phyloP scores from a whole-genome alignment of 2,113 vertebrate species.

The Polypterus bichir region DNA sequence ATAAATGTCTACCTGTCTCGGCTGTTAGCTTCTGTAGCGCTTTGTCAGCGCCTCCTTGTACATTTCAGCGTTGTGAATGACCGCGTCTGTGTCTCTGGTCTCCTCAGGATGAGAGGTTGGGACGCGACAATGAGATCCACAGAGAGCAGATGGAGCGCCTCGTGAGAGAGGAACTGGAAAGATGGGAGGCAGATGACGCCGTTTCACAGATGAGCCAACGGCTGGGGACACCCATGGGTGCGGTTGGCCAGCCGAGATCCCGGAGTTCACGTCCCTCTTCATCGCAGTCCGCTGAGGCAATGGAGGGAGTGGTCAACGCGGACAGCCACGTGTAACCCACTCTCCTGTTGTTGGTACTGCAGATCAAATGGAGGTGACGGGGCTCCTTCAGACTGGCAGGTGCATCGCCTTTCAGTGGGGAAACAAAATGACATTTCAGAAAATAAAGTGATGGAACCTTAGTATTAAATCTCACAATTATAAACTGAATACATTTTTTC shows the following conservation, averaged over 20 bases:
- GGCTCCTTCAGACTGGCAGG: too few species aligned
- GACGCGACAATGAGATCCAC: slow-evolving; percentile 67
- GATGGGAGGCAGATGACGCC: slow-evolving; percentile 79
- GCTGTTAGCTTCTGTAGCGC: too few species aligned
- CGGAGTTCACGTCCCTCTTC: slow-evolving; percentile 60
- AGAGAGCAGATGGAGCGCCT: slow-evolving; percentile 83
- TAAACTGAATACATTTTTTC: too few species aligned
- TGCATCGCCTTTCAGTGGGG: too few species aligned
- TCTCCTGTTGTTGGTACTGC: too few species aligned
- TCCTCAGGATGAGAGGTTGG: slow-evolving; percentile 72
- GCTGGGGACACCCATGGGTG: slow-evolving; percentile 47
- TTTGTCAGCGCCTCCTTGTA: too few species aligned
- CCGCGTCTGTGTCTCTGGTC: too few species aligned
- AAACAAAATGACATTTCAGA: background rate
- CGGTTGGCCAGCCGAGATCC: slow-evolving; percentile 42
- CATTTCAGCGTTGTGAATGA: too few species aligned
- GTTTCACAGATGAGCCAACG: slow-evolving; percentile 71
- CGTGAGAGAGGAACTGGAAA: slow-evolving; percentile 81
- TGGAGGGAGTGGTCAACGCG: slow-evolving; percentile 39
- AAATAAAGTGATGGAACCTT: too few species aligned
- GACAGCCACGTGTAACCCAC: slow-evolving; percentile 45
- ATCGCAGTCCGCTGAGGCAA: slow-evolving; percentile 70
- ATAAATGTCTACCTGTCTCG: too few species aligned
- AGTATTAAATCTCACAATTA: too few species aligned
- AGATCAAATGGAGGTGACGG: too few species aligned